Base-by-base conservation (phyloP, 2,888 invertebrate species). In the Auanema sp. region DNA sequence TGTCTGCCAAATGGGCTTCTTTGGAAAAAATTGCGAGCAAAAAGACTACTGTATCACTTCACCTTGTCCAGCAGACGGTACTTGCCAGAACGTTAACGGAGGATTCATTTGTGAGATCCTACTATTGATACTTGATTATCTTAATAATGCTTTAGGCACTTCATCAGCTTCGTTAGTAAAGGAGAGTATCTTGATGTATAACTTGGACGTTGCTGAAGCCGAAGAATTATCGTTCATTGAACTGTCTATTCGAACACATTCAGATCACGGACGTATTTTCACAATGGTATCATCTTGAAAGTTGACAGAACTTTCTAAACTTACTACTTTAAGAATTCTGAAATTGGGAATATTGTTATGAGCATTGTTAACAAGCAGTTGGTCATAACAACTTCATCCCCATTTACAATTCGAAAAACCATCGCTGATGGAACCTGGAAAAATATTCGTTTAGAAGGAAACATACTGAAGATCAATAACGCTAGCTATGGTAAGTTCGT, bases 61-160 rank as follows among this genome's bases (percentile, higher is more conserved):
- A 3, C 68, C 70, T 4, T 79, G 79, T 54, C 72, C 75, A n/a
- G 54, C 54, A n/a, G 69, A 68, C 4, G 66, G 74, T 2, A 63
- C 43, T 14, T 80, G 79, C 62, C 59, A 71, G 41, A 79, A 77
- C 52, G 59, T 72, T 0, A 68, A 74, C 23, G 71, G 74, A 44
- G 80, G 79, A 41, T 76, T 65, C 56, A 68, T 75, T 21, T 81
- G 80, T 76, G 50, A 69, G 66, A 52, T 49, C 10, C 2, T 54
- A 42, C 23, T 11, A 23, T 64, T 8, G 21, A 21, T 23, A 33
- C 18, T 41, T 41, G 12, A 33, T 33, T 33, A 33, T 3, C 33
- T 33, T 8, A 18, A 47, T 21, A 5, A 18, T 21, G 21, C 16
- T 47, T 3, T 47, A 47, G 47, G 47, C 47, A 47, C 47, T 5